Evolutionary conservation across 1,140 invertebrate genomes (phyloP).

Genomic region (Heliconius hermathena): DNA sequence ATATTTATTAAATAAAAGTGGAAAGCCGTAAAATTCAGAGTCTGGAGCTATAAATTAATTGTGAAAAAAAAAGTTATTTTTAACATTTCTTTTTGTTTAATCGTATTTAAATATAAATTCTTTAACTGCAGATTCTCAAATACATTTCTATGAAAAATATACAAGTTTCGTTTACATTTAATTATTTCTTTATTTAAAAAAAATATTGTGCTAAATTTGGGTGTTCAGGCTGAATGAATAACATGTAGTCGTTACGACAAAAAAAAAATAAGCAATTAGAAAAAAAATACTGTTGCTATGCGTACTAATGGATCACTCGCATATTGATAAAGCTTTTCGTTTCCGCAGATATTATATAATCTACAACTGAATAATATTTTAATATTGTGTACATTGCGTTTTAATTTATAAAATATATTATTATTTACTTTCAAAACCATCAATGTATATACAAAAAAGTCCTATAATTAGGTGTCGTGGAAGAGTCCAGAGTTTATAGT

Average conservation of each 20-base stretch:
- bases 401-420: background rate
- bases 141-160: no score
- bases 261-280: background rate
- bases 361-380: background rate
- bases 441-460: conserved; percentile 20
- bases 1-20: background rate
- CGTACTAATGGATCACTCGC: conserved; percentile 44
- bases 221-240: background rate
- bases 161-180: no score
- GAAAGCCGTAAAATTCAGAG: background rate
- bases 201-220: no score
- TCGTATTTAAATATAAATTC: no score
- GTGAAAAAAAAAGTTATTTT: background rate
- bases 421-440: background rate
- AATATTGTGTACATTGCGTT: conserved; percentile 1
- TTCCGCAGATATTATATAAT: conserved; percentile 35
- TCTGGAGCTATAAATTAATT: background rate
- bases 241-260: background rate
- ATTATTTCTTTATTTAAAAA: no score
- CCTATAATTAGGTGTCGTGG: background rate
- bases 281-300: conserved; percentile 19
- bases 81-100: background rate
- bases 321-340: conserved; percentile 43
- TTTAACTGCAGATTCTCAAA: no score
- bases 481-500: conserved; percentile 20